Evolutionary conservation across 1,140 invertebrate species (phyloP), one percentile per base, ranked within the genome.

Genomic region (Pomacea maculata): DNA sequence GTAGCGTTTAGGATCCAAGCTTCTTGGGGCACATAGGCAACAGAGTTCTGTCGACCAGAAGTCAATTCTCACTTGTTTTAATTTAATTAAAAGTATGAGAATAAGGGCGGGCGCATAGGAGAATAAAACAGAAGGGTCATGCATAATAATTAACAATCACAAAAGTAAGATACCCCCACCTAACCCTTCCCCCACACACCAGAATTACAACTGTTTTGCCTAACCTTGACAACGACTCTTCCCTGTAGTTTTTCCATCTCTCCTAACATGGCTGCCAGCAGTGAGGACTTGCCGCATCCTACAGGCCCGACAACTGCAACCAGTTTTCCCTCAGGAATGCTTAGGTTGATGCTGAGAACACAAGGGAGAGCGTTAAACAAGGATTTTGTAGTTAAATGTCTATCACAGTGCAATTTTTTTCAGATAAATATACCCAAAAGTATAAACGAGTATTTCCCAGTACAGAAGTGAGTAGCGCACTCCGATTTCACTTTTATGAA

Each of bases 1-100:
- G 95, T 95, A 15, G 94, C 93, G 89, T 97, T 96, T 63, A 95
- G 89, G 1, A 97, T 93, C 96, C 96, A 97, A 0, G 96, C 94
- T 75, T 94, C 94, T 88, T 97, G 96, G 0, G 95, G 93, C 7
- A 95, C 95, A 88, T 96, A 97, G 12, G 95, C 95, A 14, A 89
- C 74, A 17, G 80, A 79, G 57, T 87, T 86, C 87, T 89, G 78
- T 29, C 72, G 67, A 21, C 45, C 54, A 67, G 64, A 71, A 85
- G 83, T 25, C 8, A 82, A 61, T 11, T n/a, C n/a, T 5, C 34
- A 54, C 25, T 75, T 52, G 52, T 25, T n/a, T 34, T 17, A 17
- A n/a, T 25, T 25, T 21, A 7, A 52, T 25, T 14, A 54, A 45
- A 6, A 6, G 34, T 45, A 45, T 45, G 34, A 45, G 6, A 45